Evolutionary conservation across 2,113 vertebrate species (phyloP), one percentile per base, ranked within the genome.

Genomic region (Crotalus horridus): DNA sequence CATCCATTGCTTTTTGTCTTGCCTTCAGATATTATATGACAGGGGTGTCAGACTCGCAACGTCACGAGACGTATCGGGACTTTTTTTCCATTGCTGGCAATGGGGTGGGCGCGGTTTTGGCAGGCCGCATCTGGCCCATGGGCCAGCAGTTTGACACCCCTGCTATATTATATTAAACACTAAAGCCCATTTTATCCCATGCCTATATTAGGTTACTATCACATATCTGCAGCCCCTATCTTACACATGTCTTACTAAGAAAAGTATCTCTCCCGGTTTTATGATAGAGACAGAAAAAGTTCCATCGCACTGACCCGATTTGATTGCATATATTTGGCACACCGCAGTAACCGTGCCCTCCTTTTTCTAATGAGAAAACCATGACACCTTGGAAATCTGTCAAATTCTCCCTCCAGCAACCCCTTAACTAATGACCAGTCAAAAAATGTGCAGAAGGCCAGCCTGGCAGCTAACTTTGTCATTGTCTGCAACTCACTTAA

Each of bases 401-500:
- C 26, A 94, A 29, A 9, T 48, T 91, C 43, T 61, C 91, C 94
- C 93, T 64, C 3, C 26, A 88, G 92, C 93, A 48, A 87, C 46
- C 74, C 12, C 89, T 56, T 3, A 39, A 81, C n/a, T 86, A 58
- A 81, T 91, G 90, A 56, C 74, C 92, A 51, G 81, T 58, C 61
- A 85, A 89, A 64, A 51, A 39, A 53, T 1, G 7, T 74, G 13
- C 10, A 61, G 46, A 91, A 61, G 92, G 93, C 91, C 21, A 94
- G 53, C 21, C 6, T 10, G 92, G 46, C 85, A 58, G n/a, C 89
- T 26, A 29, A 5, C 21, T 93, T 3, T 91, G 46, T 9, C 89
- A 81, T 88, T 69, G 81, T n/a, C 51, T 85, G 91, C 90, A 89
- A 94, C 93, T 74, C 94, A 6, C 92, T 95, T 92, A 85, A 13